phyloP scores from a whole-genome alignment of 2,797 vertebrate genomes.

The Scolopax bukidnonensis region DNA sequence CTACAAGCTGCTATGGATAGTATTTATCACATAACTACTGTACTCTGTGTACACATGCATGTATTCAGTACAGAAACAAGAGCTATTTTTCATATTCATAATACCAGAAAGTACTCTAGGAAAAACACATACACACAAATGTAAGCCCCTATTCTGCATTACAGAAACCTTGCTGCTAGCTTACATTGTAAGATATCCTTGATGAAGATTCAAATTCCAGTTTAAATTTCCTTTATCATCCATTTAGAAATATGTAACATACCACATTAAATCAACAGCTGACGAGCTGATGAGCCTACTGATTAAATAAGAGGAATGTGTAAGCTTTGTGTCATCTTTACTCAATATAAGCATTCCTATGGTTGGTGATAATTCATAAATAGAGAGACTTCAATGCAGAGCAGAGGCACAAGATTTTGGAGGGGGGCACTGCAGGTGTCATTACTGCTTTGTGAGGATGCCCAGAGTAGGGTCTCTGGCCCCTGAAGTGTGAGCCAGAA shows the following conservation, averaged over 20 bases:
- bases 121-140: not conserved
- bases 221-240: not conserved
- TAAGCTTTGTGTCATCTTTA: not conserved
- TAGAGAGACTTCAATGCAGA: not conserved
- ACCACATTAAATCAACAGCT: not conserved
- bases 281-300: not conserved
- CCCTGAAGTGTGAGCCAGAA: not conserved
- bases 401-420: not conserved
- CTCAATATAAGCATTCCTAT: not conserved
- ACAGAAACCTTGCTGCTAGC: not conserved
- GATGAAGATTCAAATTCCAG: not conserved
- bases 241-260: not conserved
- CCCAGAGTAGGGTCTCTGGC: not conserved
- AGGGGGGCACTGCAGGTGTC: not conserved
- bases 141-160: not conserved
- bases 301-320: not conserved
- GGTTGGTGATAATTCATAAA: rapidly evolving
- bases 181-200: not conserved
- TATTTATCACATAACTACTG: not conserved
- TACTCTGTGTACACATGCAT: not conserved
- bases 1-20: not conserved
- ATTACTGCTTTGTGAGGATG: not conserved
- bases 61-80: not conserved
- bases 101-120: not conserved
- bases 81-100: not conserved